Conservation (phyloP, 1,140 invertebrate genomes). For the Asbolus verrucosus region DNA sequence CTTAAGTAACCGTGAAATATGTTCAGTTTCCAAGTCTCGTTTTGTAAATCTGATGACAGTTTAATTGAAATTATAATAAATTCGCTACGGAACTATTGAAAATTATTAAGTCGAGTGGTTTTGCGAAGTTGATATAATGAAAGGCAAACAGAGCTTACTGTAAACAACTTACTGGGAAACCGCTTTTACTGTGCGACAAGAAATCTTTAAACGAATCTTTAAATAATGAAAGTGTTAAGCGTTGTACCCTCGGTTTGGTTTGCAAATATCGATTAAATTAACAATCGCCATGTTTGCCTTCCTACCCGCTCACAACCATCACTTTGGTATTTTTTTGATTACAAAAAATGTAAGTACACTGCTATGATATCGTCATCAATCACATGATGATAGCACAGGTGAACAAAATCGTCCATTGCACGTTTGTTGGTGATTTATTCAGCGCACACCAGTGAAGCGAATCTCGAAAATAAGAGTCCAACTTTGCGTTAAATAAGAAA, state of each 20-base stretch:
- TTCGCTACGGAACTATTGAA: constrained; percentile 9
- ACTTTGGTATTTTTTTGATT: constrained; percentile 27
- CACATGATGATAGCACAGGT: not conserved
- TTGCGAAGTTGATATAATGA: constrained; percentile 11
- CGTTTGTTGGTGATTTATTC: not conserved
- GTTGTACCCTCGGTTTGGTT: too few relatives aligned
- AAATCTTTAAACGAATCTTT: too few relatives aligned
- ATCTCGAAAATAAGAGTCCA: not conserved
- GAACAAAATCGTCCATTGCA: constrained; percentile 19
- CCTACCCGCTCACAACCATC: constrained; percentile 24
- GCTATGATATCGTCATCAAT: not conserved
- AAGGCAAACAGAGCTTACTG: not conserved
- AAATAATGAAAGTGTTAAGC: too few relatives aligned
- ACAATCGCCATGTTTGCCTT: not conserved
- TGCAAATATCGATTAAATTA: too few relatives aligned
- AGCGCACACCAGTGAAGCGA: not conserved
- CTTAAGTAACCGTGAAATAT: constrained; percentile 31
- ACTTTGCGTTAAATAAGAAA: not conserved
- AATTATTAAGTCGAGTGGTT: constrained; percentile 11
- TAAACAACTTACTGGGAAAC: too few relatives aligned
- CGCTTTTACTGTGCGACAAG: too few relatives aligned
- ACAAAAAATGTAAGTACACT: constrained; percentile 39
- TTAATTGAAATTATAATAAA: constrained; percentile 4
- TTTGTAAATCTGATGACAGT: constrained; percentile 1
- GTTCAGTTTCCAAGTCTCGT: constrained; percentile 5